Evolutionary conservation across 1,140 invertebrate genomes (phyloP), one percentile per base, ranked within the genome.

Genomic region (Apis cerana): DNA sequence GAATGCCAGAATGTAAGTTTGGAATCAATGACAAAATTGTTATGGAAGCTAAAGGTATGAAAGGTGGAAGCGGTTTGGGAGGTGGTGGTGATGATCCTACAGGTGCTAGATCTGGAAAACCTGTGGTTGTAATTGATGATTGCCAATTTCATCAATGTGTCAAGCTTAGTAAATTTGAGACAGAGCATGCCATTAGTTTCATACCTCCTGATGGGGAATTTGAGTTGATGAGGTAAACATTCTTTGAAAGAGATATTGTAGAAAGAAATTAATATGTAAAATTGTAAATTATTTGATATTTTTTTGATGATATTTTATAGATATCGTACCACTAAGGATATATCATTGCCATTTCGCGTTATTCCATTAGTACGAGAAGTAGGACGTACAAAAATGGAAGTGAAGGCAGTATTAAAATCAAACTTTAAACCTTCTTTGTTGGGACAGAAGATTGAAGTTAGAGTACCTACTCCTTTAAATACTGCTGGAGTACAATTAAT

Each of bases 101-200:
- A 90, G 96, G 97, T 23, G 96, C 97, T 15, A 95, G 98, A 76
- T 97, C 97, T 50, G 98, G 97, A 64, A 99, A 99, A 94, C 98
- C 98, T 0, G 97, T 99, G 19, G 99, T 99, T 77, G 99, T 99
- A 15, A 99, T 99, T 87, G 99, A 99, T 91, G 99, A 99, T 95
- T 99, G 99, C 91, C 99, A 99, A 94, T 99, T 99, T 95, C 99
- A 99, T 95, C 99, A 99, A 93, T 99, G 99, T 94, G 99, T 99
- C 13, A 99, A 99, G 94, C 95, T 99, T 56, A 99, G 98, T 90
- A 99, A 99, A 95, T 99, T 99, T 94, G 99, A 99, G 95, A 99
- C 99, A 0, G 99, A 99, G 94, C 99, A 99, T 95, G 99, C 98
- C 90, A 99, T 99, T 92, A 99, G 98, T 90, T 99, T 99, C 94